A percentile compares a stretch with the other conserved stretches of the same genome.
phyloP scores from a whole-genome alignment of 2,113 vertebrate species.

The Gambusia holbrooki region DNA sequence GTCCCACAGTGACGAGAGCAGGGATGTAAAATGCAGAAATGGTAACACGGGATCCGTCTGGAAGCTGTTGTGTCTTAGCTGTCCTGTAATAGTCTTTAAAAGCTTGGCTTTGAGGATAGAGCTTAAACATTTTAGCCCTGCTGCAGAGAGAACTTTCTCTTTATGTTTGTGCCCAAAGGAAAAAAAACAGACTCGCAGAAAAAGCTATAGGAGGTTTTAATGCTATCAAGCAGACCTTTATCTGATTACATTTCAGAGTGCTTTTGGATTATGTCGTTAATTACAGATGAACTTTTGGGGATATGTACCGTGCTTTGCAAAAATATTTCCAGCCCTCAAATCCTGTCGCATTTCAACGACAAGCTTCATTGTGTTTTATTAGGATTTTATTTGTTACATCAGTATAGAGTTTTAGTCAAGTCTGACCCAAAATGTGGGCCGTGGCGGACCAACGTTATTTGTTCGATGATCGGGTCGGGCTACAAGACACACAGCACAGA shows the following conservation, averaged over 20 bases:
- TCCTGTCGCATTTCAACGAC: no score
- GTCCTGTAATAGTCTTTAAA: slow-evolving; percentile 41
- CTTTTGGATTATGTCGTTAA: not conserved
- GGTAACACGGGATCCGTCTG: slow-evolving; percentile 23
- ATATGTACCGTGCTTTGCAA: not conserved
- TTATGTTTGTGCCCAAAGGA: not conserved
- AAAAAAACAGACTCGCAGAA: not conserved
- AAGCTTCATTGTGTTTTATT: not conserved
- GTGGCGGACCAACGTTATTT: no score
- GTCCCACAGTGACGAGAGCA: slow-evolving; percentile 11
- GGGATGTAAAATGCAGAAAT: slow-evolving; percentile 18
- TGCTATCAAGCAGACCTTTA: not conserved
- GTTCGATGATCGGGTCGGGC: no score
- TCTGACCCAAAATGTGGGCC: no score
- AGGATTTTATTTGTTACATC: not conserved
- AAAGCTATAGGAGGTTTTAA: not conserved
- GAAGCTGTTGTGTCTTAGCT: slow-evolving; percentile 35
- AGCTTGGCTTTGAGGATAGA: slow-evolving; percentile 31
- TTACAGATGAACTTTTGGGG: not conserved
- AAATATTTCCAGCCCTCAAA: not conserved
- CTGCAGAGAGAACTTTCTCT: slow-evolving; percentile 34
- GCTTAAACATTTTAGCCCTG: slow-evolving; percentile 32
- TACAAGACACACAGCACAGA: no score
- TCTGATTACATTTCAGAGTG: not conserved
- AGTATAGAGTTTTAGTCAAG: not conserved